Conservation (phyloP, 2,797 vertebrate genomes). For the Carduelis carduelis region DNA sequence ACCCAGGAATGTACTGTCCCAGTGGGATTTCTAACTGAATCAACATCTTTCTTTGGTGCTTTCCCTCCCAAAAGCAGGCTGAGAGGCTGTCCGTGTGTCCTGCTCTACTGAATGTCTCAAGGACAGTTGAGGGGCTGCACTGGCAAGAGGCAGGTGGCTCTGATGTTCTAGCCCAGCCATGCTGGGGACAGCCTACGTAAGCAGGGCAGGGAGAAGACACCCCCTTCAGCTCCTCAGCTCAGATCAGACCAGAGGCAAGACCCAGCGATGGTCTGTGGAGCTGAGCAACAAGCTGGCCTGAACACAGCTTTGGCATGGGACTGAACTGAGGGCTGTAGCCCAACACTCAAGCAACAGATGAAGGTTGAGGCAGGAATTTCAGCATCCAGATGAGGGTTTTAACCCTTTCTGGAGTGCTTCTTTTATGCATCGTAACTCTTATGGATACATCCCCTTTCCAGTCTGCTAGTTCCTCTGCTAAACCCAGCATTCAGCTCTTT, state of each 20-base stretch:
- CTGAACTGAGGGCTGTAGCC: not conserved
- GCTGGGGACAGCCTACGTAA: rapidly evolving
- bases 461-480: not conserved
- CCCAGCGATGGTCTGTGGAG: not conserved
- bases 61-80: not conserved
- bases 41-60: not conserved
- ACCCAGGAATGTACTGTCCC: not conserved
- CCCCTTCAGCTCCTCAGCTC: not conserved
- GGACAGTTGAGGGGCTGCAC: not conserved
- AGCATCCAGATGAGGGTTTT: not conserved
- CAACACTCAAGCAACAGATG: not conserved
- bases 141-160: not conserved
- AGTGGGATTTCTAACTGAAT: not conserved
- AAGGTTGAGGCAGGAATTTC: not conserved
- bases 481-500: not conserved
- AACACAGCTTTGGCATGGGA: not conserved
- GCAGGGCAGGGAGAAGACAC: not conserved
- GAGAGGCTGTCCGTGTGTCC: not conserved
- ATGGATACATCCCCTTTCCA: rapidly evolving
- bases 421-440: not conserved
- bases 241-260: not conserved
- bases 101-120: not conserved
- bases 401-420: not conserved
- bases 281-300: not conserved
- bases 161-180: not conserved